Evolutionary conservation across 2,888 invertebrate species (phyloP).

Genomic region (Imbricaverruca yamaguchii): DNA sequence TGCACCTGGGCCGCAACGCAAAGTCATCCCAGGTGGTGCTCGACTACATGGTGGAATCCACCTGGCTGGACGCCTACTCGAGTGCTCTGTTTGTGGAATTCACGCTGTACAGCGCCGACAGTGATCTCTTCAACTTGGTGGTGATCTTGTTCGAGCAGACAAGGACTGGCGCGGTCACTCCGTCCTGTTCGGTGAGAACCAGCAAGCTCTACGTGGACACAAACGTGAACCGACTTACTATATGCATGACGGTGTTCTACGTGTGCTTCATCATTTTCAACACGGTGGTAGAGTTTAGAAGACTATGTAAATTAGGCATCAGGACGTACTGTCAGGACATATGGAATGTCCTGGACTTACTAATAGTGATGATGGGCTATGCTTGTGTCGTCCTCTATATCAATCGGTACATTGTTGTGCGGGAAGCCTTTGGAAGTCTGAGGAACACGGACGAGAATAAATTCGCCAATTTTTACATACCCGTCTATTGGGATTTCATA

Average conservation of each 20-base stretch:
- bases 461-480: conserved; percentile 10
- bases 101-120: conserved; percentile 44
- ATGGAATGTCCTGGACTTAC: not conserved
- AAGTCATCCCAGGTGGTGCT: conserved; percentile 27
- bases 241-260: not conserved
- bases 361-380: not conserved
- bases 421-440: not conserved
- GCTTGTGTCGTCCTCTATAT: not conserved
- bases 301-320: not conserved
- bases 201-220: conserved; percentile 14
- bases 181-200: not conserved
- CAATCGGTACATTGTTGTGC: not conserved
- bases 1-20: conserved; percentile 28
- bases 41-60: conserved; percentile 37
- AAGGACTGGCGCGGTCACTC: not conserved
- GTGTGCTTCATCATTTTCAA: conserved; percentile 10
- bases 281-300: not conserved
- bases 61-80: conserved; percentile 47
- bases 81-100: conserved; percentile 48
- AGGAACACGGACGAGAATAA: conserved; percentile 11
- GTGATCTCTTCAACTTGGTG: conserved; percentile 29
- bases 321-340: not conserved
- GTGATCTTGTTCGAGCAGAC: conserved; percentile 25
- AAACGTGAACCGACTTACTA: not conserved
- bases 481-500: not conserved